phyloP scores from a whole-genome alignment of 2,113 vertebrate genomes.

The Chrysemys picta region DNA sequence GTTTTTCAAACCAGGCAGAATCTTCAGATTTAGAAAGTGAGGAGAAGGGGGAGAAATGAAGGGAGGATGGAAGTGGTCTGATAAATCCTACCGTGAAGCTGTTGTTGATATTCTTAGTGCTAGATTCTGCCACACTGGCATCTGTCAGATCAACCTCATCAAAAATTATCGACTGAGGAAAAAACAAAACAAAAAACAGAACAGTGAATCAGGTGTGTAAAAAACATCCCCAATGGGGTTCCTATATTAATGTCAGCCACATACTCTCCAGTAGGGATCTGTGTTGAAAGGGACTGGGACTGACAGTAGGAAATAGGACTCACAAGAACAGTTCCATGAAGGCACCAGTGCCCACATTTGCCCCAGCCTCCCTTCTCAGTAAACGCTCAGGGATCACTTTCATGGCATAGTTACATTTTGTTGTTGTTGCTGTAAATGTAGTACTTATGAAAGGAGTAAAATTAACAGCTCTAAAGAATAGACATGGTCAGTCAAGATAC shows the following conservation, averaged over 20 bases:
- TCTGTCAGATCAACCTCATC: conserved; percentile 97
- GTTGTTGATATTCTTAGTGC: conserved; percentile 99
- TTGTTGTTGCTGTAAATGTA: not conserved
- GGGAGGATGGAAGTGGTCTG: not conserved
- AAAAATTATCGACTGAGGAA: conserved; percentile 95
- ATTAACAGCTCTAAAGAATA: not conserved
- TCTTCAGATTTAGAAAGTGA: not conserved
- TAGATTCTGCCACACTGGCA: conserved; percentile 96
- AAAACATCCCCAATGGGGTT: not conserved
- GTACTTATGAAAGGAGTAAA: not conserved
- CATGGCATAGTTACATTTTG: not conserved
- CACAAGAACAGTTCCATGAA: not conserved
- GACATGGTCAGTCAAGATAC: not conserved
- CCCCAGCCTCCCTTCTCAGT: not conserved
- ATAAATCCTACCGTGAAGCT: conserved; percentile 93
- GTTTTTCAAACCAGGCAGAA: not conserved
- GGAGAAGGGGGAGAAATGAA: not conserved
- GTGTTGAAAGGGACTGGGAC: not conserved
- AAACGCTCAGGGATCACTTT: not conserved
- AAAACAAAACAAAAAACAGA: conserved; percentile 27
- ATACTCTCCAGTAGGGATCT: not conserved
- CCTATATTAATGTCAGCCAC: not conserved
- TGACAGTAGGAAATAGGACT: not conserved
- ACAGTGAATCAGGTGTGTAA: not conserved
- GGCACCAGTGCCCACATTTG: not conserved